These are phyloP conservation scores for Tiliqua scincoides DNA, from an alignment of 2,113 vertebrate genomes.

Conservation along the genomic window DNA sequence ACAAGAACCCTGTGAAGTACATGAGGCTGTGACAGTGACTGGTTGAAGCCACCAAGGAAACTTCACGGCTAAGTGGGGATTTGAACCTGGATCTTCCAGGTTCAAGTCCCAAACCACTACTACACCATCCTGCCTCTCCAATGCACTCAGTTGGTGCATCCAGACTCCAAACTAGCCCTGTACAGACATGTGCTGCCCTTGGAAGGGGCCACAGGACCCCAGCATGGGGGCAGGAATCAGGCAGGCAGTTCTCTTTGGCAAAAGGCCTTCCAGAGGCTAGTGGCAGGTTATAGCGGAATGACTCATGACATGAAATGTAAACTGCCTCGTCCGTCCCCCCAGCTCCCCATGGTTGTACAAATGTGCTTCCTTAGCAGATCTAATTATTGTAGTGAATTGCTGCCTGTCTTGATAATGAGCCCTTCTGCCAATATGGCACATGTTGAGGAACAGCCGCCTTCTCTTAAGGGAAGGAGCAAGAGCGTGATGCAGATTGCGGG, in stretches of 20 bases:
- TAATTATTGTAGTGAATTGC: neutral
- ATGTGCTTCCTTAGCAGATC: neutral
- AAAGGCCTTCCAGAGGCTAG: neutral
- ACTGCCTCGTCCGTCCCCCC: neutral
- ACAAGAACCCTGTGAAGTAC: too few relatives aligned
- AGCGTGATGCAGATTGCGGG: neutral
- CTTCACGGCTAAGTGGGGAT: too few relatives aligned
- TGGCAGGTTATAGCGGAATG: neutral
- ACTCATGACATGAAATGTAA: neutral
- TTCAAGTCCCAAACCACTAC: too few relatives aligned
- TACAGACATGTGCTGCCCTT: too few relatives aligned
- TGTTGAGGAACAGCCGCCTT: neutral
- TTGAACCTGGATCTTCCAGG: too few relatives aligned
- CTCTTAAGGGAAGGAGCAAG: neutral
- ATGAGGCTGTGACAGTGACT: too few relatives aligned
- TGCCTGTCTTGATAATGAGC: neutral
- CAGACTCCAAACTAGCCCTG: neutral
- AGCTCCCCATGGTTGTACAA: neutral
- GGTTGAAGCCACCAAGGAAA: too few relatives aligned
- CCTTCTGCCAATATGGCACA: neutral
- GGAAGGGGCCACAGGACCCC: neutral
- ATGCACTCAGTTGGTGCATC: neutral
- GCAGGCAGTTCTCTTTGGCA: neutral
- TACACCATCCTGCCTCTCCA: too few relatives aligned
- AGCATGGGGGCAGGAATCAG: rapidly evolving